Conservation (phyloP, 2,888 invertebrate genomes). For the Pterostichus niger region DNA sequence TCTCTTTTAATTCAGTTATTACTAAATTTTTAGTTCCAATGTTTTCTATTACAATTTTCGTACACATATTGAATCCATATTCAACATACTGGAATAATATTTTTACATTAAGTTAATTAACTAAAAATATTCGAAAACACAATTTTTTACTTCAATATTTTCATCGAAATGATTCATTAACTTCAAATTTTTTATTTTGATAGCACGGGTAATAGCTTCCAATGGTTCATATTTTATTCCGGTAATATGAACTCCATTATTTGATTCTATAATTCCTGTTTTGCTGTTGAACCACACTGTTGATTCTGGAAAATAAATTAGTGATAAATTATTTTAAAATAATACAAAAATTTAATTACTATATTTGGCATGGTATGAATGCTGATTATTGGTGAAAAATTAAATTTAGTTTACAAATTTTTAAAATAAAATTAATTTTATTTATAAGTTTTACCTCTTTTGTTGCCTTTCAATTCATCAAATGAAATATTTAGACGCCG, state of each 20-base stretch:
- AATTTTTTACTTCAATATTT: not conserved
- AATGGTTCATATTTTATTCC: constrained; percentile 17
- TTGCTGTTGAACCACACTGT: not conserved
- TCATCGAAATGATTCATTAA: constrained; percentile 7
- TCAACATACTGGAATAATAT: constrained; percentile 25
- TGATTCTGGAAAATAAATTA: not conserved
- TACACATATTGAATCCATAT: not conserved
- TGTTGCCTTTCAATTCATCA: not conserved
- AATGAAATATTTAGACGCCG: not conserved
- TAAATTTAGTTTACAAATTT: too few relatives aligned
- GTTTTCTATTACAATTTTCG: constrained; percentile 26
- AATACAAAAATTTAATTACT: too few relatives aligned
- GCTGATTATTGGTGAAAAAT: too few relatives aligned
- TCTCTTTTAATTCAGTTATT: constrained; percentile 16
- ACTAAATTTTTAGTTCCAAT: not conserved
- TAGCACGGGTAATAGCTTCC: not conserved
- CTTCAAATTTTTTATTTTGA: constrained; percentile 7
- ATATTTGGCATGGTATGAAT: too few relatives aligned
- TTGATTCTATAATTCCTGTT: constrained; percentile 3
- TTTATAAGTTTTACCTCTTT: not conserved
- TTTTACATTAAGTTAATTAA: not conserved
- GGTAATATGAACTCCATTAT: constrained; percentile 17
- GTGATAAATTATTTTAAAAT: too few relatives aligned
- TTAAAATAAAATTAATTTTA: not conserved
- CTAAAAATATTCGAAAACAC: not conserved